Conservation (phyloP, 2,113 vertebrate genomes). For the Lagopus muta region DNA sequence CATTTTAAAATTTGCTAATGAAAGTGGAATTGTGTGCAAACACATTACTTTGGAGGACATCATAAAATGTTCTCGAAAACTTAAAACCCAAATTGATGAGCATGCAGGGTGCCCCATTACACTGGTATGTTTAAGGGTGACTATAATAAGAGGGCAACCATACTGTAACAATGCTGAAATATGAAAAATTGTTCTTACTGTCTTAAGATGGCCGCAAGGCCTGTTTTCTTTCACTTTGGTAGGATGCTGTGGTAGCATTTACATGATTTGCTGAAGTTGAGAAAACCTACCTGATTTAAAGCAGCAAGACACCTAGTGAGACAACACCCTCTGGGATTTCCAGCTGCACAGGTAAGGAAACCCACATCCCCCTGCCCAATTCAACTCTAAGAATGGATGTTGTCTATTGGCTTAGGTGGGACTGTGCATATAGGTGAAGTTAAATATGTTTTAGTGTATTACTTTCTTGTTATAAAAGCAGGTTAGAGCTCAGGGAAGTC, state of each 20-base stretch:
- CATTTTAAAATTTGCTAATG: not conserved
- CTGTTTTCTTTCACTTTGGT: not conserved
- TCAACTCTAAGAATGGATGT: not conserved
- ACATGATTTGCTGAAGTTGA: not conserved
- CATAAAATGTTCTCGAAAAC: not conserved
- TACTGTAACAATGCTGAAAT: not conserved
- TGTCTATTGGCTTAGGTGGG: not conserved
- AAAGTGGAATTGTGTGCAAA: not conserved
- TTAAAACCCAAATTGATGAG: not conserved
- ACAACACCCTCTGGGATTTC: not conserved
- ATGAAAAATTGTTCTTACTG: not conserved
- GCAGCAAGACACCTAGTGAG: not conserved
- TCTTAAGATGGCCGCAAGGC: not conserved
- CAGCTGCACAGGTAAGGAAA: not conserved
- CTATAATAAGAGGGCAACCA: not conserved
- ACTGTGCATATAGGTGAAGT: not conserved
- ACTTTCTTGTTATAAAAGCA: not conserved
- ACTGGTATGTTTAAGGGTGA: not conserved
- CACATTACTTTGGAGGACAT: not conserved
- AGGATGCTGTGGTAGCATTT: not conserved
- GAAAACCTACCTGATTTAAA: not conserved
- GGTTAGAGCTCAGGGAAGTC: not conserved
- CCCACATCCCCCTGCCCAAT: not conserved
- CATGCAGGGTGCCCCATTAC: not conserved
- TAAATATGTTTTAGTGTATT: not conserved